phyloP scores from a whole-genome alignment of 2,113 vertebrate species.

The Corapipo altera region DNA sequence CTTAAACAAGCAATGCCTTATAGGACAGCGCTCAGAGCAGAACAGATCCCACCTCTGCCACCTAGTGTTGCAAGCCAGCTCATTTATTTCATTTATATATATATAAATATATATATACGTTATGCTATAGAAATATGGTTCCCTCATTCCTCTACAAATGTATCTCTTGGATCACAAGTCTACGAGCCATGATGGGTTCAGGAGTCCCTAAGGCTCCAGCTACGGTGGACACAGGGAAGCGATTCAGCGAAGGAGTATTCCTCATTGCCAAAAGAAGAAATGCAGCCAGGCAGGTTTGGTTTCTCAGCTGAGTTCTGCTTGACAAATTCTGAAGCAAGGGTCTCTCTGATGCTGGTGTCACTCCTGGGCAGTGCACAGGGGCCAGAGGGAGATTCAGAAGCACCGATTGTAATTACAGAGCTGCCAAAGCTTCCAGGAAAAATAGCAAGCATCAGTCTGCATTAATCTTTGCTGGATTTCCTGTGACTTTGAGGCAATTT shows the following conservation, averaged over 20 bases:
- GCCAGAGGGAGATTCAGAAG: slow-evolving; percentile 22
- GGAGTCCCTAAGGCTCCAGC: not conserved
- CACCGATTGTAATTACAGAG: slow-evolving; percentile 44
- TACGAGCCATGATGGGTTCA: not conserved
- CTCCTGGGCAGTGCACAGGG: not conserved
- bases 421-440: slow-evolving; percentile 26
- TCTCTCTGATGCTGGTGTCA: slow-evolving; percentile 3
- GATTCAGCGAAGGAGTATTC: not conserved
- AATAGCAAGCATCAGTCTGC: not conserved
- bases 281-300: not conserved
- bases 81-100: slow-evolving; percentile 32
- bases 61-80: slow-evolving; percentile 73
- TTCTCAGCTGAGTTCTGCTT: slow-evolving; percentile 49
- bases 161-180: slow-evolving; percentile 11
- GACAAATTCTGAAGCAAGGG: slow-evolving; percentile 30
- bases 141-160: not conserved
- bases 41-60: slow-evolving; percentile 79
- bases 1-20: slow-evolving; percentile 85
- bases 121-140: slow-evolving; percentile 45
- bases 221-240: not conserved
- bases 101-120: not conserved
- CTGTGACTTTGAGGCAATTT: not conserved
- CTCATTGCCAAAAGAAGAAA: not conserved
- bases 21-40: slow-evolving; percentile 73
- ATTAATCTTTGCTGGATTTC: slow-evolving; percentile 39